Evolutionary conservation across 2,888 invertebrate species (phyloP), one percentile per base, ranked within the genome.

Genomic region (Drosophila phalerata): DNA sequence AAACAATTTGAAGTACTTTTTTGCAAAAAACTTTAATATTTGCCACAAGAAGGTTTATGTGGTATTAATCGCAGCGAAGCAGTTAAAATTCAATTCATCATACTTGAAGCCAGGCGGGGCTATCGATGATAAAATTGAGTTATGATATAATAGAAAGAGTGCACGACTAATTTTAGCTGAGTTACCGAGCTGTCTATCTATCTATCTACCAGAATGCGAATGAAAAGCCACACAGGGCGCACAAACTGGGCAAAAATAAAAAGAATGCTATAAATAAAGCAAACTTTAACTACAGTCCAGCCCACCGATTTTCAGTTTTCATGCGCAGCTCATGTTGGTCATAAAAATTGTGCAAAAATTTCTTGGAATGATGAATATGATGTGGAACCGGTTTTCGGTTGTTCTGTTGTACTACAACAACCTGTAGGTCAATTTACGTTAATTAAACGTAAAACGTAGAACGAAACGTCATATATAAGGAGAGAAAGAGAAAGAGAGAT

Each of bases 401-500:
- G 37, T 37, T 57, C 37, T 57, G 25, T 43, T 43, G 32, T 55
- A 19, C 43, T 32, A 38, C 32, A 17, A 25, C 66, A 74, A 81
- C 79, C 81, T 78, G 79, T 72, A 66, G 85, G 85, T 85, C 85
- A 85, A 85, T 85, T 81, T 85, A 48, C 60, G 75, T 85, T 76
- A 81, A 81, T 85, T 85, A 85, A 81, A 69, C 69, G 67, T 74
- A 67, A 77, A 71, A 55, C 28, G 22, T 30, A 66, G 17, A 56
- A 43, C 32, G 22, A 53, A 67, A 63, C 63, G 53, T 70, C 62
- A 57, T 62, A 69, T 47, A 13, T 32, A 69, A 53, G 37, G 17
- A 57, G 37, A 5, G 11, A 38, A 3, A 38, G 25, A 22, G 10
- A 25, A 5, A 37, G 22, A 45, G 25, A 10, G 22, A 42, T n/a